phyloP scores from a whole-genome alignment of 2,797 vertebrate genomes.

The Ctenopoma kingsleyae region DNA sequence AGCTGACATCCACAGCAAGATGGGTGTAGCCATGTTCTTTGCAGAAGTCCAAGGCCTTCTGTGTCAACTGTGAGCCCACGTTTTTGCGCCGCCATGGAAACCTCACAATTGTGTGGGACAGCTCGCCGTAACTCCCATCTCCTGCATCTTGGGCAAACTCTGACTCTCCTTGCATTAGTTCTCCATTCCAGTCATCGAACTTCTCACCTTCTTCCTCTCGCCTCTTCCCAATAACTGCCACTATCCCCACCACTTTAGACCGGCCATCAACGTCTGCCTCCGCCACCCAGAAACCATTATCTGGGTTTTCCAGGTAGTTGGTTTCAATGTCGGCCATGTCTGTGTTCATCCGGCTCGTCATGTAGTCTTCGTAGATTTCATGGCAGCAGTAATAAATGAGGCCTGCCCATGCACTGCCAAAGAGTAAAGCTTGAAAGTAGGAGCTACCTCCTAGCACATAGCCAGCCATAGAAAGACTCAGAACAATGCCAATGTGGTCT shows the following conservation, averaged over 20 bases:
- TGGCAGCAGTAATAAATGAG: slow-evolving; percentile 80
- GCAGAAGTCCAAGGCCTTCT: slow-evolving; percentile 76
- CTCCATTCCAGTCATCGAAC: slow-evolving; percentile 61
- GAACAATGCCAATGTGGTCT: slow-evolving; percentile 80
- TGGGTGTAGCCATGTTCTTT: slow-evolving; percentile 65
- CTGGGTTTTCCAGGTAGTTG: slow-evolving; percentile 75
- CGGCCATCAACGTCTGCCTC: slow-evolving; percentile 66
- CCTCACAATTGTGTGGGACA: slow-evolving; percentile 67
- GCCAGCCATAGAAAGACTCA: slow-evolving; percentile 80
- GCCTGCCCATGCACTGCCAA: slow-evolving; percentile 74
- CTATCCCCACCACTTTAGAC: slow-evolving; percentile 71
- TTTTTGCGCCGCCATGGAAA: slow-evolving; percentile 60
- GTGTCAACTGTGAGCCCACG: slow-evolving; percentile 63
- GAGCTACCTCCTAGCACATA: slow-evolving; percentile 82
- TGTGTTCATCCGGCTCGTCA: slow-evolving; percentile 56
- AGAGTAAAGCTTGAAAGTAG: slow-evolving; percentile 79
- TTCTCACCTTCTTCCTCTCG: slow-evolving; percentile 30
- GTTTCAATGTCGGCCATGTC: slow-evolving; percentile 74
- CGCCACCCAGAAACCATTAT: slow-evolving; percentile 80
- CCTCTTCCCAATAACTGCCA: slow-evolving; percentile 59
- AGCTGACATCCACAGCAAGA: slow-evolving; percentile 69
- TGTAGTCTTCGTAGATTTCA: slow-evolving; percentile 75
- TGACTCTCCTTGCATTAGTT: neutral
- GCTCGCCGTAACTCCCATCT: slow-evolving; percentile 61
- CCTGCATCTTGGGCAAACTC: slow-evolving; percentile 14